Conservation (phyloP, 2,797 vertebrate species). For the Macropodus opercularis region DNA sequence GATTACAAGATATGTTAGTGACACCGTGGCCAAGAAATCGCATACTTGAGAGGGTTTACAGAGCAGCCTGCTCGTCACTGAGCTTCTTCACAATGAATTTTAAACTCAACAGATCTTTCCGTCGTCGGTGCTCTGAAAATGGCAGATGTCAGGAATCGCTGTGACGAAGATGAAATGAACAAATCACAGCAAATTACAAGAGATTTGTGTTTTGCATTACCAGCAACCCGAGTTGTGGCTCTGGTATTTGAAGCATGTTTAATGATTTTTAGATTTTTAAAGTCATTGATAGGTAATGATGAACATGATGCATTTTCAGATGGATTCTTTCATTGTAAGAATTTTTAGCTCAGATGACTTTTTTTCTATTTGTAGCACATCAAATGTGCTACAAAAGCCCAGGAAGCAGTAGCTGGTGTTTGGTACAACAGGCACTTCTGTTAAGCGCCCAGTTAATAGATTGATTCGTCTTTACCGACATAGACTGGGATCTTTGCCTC, state of each 20-base stretch:
- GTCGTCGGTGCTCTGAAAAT: constrained; percentile 6
- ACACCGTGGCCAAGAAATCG: constrained; percentile 11
- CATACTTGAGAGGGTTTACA: neutral
- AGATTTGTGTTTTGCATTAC: neutral
- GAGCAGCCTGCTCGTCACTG: neutral
- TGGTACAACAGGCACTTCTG: neutral
- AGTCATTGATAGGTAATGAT: neutral
- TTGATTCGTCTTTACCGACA: neutral
- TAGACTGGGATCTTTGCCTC: neutral
- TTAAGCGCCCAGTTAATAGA: neutral
- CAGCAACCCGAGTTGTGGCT: neutral
- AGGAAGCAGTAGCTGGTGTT: neutral
- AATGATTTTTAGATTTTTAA: neutral
- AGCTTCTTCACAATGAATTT: constrained; percentile 25
- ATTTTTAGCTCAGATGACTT: neutral
- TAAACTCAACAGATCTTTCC: constrained; percentile 4
- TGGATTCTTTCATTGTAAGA: neutral
- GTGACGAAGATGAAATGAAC: constrained; percentile 5
- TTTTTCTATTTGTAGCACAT: neutral
- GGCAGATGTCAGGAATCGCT: constrained; percentile 1
- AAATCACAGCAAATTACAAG: neutral
- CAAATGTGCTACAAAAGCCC: neutral
- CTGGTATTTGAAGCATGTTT: neutral
- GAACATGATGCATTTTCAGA: neutral
- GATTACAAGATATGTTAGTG: constrained; percentile 20